A percentile compares a stretch with the other conserved stretches of the same genome.
Conservation (phyloP, 2,113 vertebrate genomes). For the Hypocryptadius cinnamomeus region DNA sequence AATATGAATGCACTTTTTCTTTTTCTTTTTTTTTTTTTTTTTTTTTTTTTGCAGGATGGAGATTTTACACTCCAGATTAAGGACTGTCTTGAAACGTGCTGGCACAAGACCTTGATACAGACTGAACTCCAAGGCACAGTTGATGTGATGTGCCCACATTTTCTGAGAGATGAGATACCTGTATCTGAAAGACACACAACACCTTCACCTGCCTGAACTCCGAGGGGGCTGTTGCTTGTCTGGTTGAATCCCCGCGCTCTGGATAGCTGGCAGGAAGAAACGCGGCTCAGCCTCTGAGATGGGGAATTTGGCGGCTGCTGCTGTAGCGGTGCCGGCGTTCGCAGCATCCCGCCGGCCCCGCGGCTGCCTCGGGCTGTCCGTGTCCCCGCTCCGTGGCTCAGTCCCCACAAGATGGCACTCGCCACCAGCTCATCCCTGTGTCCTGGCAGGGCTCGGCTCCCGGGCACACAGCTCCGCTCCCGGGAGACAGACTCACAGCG, state of each 20-base stretch:
- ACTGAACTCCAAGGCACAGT: not conserved
- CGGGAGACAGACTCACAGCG: rapidly evolving
- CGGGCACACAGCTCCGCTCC: not conserved
- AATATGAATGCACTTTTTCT: not conserved
- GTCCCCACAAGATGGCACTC: constrained; percentile 66
- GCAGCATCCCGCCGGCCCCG: not conserved
- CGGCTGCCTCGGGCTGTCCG: rapidly evolving
- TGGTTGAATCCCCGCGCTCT: rapidly evolving
- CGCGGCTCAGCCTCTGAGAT: rapidly evolving
- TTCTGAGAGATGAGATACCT: not conserved
- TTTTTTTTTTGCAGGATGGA: not conserved
- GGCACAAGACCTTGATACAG: not conserved
- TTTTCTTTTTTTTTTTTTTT: not conserved
- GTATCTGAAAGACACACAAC: not conserved
- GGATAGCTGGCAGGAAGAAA: rapidly evolving
- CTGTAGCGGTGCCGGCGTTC: rapidly evolving
- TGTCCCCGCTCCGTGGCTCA: not conserved
- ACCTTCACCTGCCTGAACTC: not conserved
- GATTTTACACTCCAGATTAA: not conserved
- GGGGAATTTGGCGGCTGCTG: rapidly evolving
- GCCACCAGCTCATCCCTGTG: not conserved
- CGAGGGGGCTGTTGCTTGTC: rapidly evolving
- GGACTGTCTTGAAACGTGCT: not conserved
- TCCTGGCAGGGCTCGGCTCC: not conserved
- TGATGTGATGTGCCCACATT: rapidly evolving